These are phyloP conservation scores for Trachythela sp. DNA, from an alignment of 64 coral and sea anemone genomes.

Conservation along the genomic window DNA sequence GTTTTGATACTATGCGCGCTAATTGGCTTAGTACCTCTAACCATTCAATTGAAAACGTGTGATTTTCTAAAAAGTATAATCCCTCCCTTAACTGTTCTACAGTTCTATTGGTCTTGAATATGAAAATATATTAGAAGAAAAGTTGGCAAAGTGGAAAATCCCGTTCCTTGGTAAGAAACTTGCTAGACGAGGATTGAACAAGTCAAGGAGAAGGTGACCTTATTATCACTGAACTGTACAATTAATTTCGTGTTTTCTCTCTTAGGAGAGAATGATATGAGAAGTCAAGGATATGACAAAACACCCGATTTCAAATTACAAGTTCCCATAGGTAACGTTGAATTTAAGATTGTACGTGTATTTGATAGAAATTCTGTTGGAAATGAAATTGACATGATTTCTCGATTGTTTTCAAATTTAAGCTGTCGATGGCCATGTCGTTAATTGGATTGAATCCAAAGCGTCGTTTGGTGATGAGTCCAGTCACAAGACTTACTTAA, in stretches of 20 bases:
- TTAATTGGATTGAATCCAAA: constrained; percentile 99
- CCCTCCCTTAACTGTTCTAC: constrained; percentile 28
- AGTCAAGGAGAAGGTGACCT: background rate
- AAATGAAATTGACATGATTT: background rate
- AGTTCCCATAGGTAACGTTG: constrained; percentile 77
- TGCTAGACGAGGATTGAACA: background rate
- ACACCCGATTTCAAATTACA: constrained; percentile 98
- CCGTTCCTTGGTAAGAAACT: constrained; percentile 71
- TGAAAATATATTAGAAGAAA: constrained; percentile 77
- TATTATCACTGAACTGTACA: background rate
- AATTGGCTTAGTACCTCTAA: too few species aligned
- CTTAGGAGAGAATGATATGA: constrained; percentile 88
- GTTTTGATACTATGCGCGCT: too few species aligned
- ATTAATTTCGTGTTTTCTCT: background rate
- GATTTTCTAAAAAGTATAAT: too few species aligned
- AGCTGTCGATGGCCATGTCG: constrained; percentile 94
- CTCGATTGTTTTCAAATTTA: background rate
- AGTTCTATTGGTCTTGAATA: constrained; percentile 86
- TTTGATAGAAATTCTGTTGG: background rate
- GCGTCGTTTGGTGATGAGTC: constrained; percentile 98
- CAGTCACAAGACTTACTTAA: constrained; percentile 82
- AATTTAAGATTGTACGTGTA: background rate
- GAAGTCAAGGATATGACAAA: constrained; percentile 92
- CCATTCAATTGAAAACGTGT: too few species aligned
- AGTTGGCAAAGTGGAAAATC: constrained; percentile 78